Base-by-base conservation (phyloP, 2,888 invertebrate genomes). In the Ptilodon capucinus region DNA sequence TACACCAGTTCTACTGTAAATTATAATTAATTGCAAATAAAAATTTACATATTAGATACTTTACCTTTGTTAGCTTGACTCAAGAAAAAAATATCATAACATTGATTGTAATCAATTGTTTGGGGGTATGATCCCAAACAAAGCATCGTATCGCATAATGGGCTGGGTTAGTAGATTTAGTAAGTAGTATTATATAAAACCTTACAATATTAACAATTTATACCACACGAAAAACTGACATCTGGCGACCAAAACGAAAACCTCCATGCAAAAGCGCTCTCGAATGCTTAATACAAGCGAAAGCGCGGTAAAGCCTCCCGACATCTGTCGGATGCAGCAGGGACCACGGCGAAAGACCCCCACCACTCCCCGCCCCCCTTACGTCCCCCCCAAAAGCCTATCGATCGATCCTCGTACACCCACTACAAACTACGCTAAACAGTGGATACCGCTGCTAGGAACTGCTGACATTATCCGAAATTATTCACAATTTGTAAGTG, bases 381-480 rank as follows among this genome's bases (percentile, higher is more conserved):
- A 51, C 57, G n/a, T n/a, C 71, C 70, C 68, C 68, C 51, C 51
- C 53, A 64, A 73, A 72, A 72, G 71, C 72, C 78, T 90, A 90
- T 89, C 85, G 89, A 90, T 89, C 83, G 67, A 56, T 63, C 66
- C 64, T 60, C 61, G 72, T 60, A 54, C 60, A 53, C 52, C 67
- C 78, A 74, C 76, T 70, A 81, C 77, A 84, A 83, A 81, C 79
- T 79, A 84, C 82, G 81, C 79, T 74, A 81, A n/a, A 75, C 82
- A 74, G 71, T 76, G 68, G 70, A 74, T 72, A 81, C 64, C 77
- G 77, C 76, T 74, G 79, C 73, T 73, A 79, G 74, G 76, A 63
- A 68, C 71, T 70, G 64, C 61, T 66, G 73, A 74, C n/a, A n/a
- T n/a, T 70, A 68, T 60, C 60, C 70, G 60, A 75, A 75, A 77